These are phyloP conservation scores for Eilema griseolum DNA, from an alignment of 2,888 invertebrate species.

Conservation along the genomic window DNA sequence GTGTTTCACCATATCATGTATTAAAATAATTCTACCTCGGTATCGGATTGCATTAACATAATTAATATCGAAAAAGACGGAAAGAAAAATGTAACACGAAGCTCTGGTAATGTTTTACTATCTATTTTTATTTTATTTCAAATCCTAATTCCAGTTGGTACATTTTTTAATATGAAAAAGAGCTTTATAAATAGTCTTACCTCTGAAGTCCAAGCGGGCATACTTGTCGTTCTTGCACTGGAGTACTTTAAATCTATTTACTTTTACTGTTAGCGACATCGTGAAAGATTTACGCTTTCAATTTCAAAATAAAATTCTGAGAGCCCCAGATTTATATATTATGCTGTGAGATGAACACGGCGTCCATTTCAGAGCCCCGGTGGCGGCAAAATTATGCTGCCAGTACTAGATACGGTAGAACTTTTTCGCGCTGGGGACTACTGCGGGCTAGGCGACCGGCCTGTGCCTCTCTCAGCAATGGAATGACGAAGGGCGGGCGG, in stretches of 20 bases:
- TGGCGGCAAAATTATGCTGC: slow-evolving; percentile 23
- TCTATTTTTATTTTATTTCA: too few species aligned
- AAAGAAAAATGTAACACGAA: not conserved
- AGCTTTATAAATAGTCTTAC: slow-evolving; percentile 80
- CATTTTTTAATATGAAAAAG: not conserved
- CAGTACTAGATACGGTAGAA: slow-evolving; percentile 35
- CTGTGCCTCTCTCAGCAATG: slow-evolving; percentile 44
- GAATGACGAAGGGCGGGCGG: slow-evolving; percentile 65
- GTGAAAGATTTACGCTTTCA: slow-evolving; percentile 35
- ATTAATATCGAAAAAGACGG: slow-evolving; percentile 6
- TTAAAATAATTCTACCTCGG: slow-evolving; percentile 7
- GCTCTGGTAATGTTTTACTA: not conserved
- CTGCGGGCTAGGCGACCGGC: slow-evolving; percentile 23
- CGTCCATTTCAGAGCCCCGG: slow-evolving; percentile 25
- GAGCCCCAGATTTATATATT: slow-evolving; percentile 1
- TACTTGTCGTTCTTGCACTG: slow-evolving; percentile 90
- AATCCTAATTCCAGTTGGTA: not conserved
- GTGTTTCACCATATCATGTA: slow-evolving; percentile 4
- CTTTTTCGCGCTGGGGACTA: slow-evolving; percentile 45
- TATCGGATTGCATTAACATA: slow-evolving; percentile 9
- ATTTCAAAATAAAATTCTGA: slow-evolving; percentile 11
- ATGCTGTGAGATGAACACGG: slow-evolving; percentile 7
- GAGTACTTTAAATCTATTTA: slow-evolving; percentile 90
- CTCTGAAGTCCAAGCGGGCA: slow-evolving; percentile 91
- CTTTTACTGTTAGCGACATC: slow-evolving; percentile 90